phyloP scores from a whole-genome alignment of 2,797 vertebrate species.

The Anniella stebbinsi region DNA sequence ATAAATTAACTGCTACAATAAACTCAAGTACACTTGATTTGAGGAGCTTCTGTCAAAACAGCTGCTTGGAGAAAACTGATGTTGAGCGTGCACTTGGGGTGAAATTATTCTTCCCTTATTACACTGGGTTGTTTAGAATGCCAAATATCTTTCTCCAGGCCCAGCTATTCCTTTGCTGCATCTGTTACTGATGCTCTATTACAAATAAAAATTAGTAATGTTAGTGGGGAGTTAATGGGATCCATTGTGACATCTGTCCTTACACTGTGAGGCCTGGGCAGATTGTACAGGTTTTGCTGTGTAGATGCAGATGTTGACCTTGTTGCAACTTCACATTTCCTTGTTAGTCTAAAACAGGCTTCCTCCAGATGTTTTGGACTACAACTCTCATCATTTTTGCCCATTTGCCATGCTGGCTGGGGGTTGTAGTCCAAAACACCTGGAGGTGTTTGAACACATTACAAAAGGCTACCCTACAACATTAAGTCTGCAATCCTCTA shows the following conservation, averaged over 20 bases:
- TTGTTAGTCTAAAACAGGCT: conserved; percentile 37
- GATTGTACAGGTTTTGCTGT: not conserved
- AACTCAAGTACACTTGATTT: conserved; percentile 86
- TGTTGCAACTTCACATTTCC: conserved; percentile 41
- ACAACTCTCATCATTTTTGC: not conserved
- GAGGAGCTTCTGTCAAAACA: conserved; percentile 87
- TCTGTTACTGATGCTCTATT: not conserved
- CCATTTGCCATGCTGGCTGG: not conserved
- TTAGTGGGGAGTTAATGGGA: conserved; percentile 3
- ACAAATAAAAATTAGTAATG: conserved; percentile 9
- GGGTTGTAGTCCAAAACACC: not conserved
- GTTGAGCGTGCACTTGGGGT: conserved; percentile 49
- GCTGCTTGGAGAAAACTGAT: conserved; percentile 88
- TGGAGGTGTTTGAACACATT: too few relatives aligned
- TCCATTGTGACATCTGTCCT: conserved; percentile 43
- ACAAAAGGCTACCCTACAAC: too few relatives aligned
- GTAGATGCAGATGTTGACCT: conserved; percentile 70
- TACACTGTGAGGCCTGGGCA: conserved; percentile 46
- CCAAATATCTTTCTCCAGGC: conserved; percentile 29
- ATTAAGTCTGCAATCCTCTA: too few relatives aligned
- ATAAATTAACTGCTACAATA: conserved; percentile 82
- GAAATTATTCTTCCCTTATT: conserved; percentile 29
- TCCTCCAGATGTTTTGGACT: not conserved
- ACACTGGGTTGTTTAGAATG: conserved; percentile 66
- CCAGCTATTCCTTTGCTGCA: not conserved